Base-by-base conservation (phyloP, 2,113 vertebrate species). In the Oncorhynchus tshawytscha region DNA sequence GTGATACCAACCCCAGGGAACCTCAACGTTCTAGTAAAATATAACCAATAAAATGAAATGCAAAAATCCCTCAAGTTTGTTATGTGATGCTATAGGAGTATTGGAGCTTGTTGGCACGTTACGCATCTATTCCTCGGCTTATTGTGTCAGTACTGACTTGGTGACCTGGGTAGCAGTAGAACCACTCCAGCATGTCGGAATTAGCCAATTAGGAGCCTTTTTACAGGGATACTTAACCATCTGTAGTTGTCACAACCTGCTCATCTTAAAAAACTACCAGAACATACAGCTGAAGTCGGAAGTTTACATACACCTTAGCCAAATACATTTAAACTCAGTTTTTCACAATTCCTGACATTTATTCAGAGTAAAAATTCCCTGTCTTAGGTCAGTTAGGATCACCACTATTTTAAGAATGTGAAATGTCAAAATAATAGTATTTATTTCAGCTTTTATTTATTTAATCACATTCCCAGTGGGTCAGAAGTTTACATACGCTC, bases 41-140 rank as follows among this genome's bases (percentile, higher is more conserved):
- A 64, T 60, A 27, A 7, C 1, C 39, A 51, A 24, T 11, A 74
- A 24, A 12, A 59, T 83, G 1, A 71, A 74, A 60, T n/a, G 66
- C 81, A 78, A 75, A 84, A 25, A 24, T 31, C 67, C 72, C 77
- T 70, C 71, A 16, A 34, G 66, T 71, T 73, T 49, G 13, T 31
- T 72, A 27, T 71, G 59, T 72, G 54, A 86, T 77, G 70, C 78
- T 78, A 78, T 74, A 80, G 78, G 49, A 68, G 70, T 34, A 69
- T n/a, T 12, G 59, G 69, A 75, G 77, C 51, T 76, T 72, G 71
- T 73, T 80, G 74, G 81, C 78, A 68, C 71, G 66, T 83, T 0
- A 71, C 73, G 51, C 13, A 16, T 73, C 51, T n/a, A 45, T 70
- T 81, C 70, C 78, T 59, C 29, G 66, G 66, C 71, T 67, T 18